These are phyloP conservation scores for Ophion costatus DNA, from an alignment of 2,888 invertebrate species.

Conservation along the genomic window DNA sequence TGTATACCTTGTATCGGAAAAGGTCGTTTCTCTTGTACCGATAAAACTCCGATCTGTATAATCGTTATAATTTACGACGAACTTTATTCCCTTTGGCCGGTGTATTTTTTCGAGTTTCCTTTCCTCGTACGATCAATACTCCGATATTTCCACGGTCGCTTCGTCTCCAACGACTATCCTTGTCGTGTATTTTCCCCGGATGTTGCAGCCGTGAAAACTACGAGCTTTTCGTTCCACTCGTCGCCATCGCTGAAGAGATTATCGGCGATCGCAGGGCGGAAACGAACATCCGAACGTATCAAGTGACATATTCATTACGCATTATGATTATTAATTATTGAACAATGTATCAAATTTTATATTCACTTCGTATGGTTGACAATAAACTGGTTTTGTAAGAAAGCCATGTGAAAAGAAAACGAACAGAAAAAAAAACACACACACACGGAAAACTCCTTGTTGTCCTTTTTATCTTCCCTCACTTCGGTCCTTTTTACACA, in stretches of 20 bases:
- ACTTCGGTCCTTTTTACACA: conserved; percentile 10
- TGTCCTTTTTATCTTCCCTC: conserved; percentile 5
- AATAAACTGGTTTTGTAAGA: conserved; percentile 82
- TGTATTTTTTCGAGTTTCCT: not conserved
- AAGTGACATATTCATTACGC: conserved; percentile 68
- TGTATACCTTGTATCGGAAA: conserved; percentile 45
- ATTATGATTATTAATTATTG: conserved; percentile 79
- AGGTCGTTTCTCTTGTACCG: conserved; percentile 37
- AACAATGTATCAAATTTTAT: conserved; percentile 82
- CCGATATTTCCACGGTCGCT: conserved; percentile 19
- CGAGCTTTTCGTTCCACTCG: conserved; percentile 16
- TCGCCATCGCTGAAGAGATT: conserved; percentile 1
- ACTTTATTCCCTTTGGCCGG: conserved; percentile 23
- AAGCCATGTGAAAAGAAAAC: conserved; percentile 68
- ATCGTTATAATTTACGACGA: conserved; percentile 27
- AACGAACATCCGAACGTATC: conserved; percentile 58
- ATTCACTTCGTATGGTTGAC: conserved; percentile 82
- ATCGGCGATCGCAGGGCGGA: conserved; percentile 43
- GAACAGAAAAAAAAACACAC: not conserved
- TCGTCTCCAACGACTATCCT: conserved; percentile 54
- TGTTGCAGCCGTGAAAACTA: conserved; percentile 41
- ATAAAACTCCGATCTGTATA: conserved; percentile 40
- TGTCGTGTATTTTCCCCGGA: conserved; percentile 44
- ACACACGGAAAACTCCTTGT: conserved; percentile 4
- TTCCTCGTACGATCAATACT: not conserved